Base-by-base conservation (phyloP, 1,140 invertebrate genomes). In the Mizuhopecten yessoensis region DNA sequence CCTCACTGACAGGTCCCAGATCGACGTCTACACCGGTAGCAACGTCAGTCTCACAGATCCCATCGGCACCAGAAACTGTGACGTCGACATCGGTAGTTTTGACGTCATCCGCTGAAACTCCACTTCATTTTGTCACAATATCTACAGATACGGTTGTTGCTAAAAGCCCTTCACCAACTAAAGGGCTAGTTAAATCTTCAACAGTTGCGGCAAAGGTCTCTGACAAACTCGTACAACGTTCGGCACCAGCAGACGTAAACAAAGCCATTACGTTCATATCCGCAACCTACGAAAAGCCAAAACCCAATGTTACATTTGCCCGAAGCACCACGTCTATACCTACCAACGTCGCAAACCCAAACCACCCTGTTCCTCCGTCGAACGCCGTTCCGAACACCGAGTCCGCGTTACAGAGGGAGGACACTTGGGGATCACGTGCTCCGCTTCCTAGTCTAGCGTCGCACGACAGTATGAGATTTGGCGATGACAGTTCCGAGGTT, bases 381-480 rank as follows among this genome's bases (percentile, higher is more conserved):
- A n/a, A n/a, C n/a, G n/a, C n/a, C n/a, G n/a, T n/a, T n/a, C n/a
- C 57, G n/a, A 75, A n/a, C 11, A 29, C 23, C 29, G 42, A 45
- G 17, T 1, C 42, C 9, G 57, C 57, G 11, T 75, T 75, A 75
- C 57, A 75, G 23, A 75, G n/a, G 57, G 57, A 75, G 57, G 57
- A 75, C 57, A 75, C 57, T 1, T 75, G 57, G 57, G 57, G 57
- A 75, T 75, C 57, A 75, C 57, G 57, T 75, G 57, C 57, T 75
- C 57, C 57, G 29, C 57, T 75, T 5, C 57, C 57, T 29, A 75
- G 57, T 75, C 57, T 75, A 17, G 57, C 57, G 57, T 75, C 57
- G 23, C 57, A 75, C 57, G 57, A 75, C 57, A 75, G 57, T 29
- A 75, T 75, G 57, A 75, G 29, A 29, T 29, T 75, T n/a, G 57